Conservation (phyloP, 2,113 vertebrate species). For the Syngnathoides biaculeatus region DNA sequence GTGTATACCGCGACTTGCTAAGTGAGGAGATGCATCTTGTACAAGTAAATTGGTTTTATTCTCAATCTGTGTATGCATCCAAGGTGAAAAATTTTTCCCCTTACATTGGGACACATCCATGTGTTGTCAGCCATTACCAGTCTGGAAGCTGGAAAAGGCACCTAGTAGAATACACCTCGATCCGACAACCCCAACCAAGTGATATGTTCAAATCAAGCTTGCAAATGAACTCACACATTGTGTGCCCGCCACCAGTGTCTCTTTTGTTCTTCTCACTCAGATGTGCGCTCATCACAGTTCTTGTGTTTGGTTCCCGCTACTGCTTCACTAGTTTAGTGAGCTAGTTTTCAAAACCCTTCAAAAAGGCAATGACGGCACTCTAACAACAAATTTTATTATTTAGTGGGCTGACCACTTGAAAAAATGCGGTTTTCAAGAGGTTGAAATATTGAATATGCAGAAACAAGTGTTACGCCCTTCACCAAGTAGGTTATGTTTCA, state of each 20-base stretch:
- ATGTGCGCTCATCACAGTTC: not conserved
- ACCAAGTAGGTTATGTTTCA: not conserved
- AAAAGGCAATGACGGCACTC: conserved; percentile 69
- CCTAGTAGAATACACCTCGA: conserved; percentile 7
- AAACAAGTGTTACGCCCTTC: not conserved
- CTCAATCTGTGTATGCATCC: conserved; percentile 11
- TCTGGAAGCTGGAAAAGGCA: conserved; percentile 25
- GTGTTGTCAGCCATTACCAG: conserved; percentile 20
- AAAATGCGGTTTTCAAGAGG: conserved; percentile 39
- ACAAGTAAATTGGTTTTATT: conserved; percentile 6
- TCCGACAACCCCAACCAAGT: conserved; percentile 26
- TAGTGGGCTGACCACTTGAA: conserved; percentile 52
- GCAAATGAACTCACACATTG: conserved; percentile 29
- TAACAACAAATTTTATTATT: conserved; percentile 64
- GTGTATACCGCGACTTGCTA: not conserved
- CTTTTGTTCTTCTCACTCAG: conserved; percentile 4
- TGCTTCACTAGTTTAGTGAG: conserved; percentile 52
- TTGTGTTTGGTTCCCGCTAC: conserved; percentile 52
- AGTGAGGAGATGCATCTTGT: conserved; percentile 11
- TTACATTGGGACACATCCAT: conserved; percentile 28
- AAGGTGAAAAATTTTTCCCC: conserved; percentile 37
- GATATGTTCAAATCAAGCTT: conserved; percentile 18
- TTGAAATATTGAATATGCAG: conserved; percentile 35
- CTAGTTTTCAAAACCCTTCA: conserved; percentile 69
- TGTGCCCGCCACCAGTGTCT: conserved; percentile 8